Base-by-base conservation (phyloP, 2,888 invertebrate species). In the Plebejus melissa region DNA sequence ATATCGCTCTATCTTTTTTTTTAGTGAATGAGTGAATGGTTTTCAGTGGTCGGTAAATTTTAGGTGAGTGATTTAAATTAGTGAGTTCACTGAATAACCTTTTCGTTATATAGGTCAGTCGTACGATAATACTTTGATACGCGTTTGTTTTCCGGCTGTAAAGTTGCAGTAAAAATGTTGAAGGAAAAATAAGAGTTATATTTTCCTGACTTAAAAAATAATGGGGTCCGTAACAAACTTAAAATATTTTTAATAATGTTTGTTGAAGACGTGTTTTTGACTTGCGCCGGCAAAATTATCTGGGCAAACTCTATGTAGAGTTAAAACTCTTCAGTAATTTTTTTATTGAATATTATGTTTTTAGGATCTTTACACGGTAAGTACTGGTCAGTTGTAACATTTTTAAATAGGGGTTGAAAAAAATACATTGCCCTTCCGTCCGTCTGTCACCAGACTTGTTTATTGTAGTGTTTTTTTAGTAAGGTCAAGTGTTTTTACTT, bases 41-140 rank as follows among this genome's bases (percentile, higher is more conserved):
- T 81, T 80, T 80, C 83, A 85, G 88, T 88, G 88, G 83, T 83
- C 82, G 80, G 80, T 81, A 82, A 81, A 81, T 80, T 79, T 82
- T 84, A 89, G 89, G 89, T 89, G 84, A 85, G 90, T 28, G 60
- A 71, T 71, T 50, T 72, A 72, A 72, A 46, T 54, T 72, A 50
- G 71, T 28, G 50, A 11, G 71, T 71, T 71, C 71, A 71, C 22
- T 71, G 50, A 71, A 13, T 71, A 46, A 71, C 71, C 46, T 71
- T 46, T 46, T 71, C 13, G 28, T 71, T 9, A 50, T 50, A 46
- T 71, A 71, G 71, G 71, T 71, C 46, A 71, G 71, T 46, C 11
- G 28, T 13, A 69, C 38, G 38, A 32, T 38, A 69, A 69, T 69
- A 36, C 38, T 69, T 60, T 60, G 60, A 60, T 60, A 60, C 22